A percentile compares a stretch with the other conserved stretches of the same genome.
Evolutionary conservation across 2,113 vertebrate genomes (phyloP).

Genomic region (Sturnira hondurensis): DNA sequence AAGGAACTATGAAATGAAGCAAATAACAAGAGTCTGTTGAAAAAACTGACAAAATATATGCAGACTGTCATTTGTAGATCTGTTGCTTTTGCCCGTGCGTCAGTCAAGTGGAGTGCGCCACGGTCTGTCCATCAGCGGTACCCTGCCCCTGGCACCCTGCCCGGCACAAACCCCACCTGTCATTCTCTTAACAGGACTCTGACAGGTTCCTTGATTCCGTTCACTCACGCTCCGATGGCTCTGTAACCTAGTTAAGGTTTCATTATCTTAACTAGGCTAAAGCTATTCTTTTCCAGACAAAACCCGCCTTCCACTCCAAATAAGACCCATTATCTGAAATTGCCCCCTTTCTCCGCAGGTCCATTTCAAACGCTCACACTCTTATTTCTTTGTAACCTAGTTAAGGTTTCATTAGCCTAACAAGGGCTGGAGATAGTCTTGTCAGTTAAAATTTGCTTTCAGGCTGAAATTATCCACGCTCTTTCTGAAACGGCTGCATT

Average conservation of each 20-base stretch:
- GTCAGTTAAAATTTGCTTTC: conserved; percentile 65
- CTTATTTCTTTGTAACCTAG: conserved; percentile 29
- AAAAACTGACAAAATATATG: background rate
- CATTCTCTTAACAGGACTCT: background rate
- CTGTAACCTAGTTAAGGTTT: conserved; percentile 58
- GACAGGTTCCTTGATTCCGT: background rate
- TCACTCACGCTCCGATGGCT: background rate
- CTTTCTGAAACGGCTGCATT: conserved; percentile 52
- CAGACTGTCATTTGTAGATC: background rate
- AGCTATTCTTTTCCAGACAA: conserved; percentile 47
- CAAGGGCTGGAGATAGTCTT: conserved; percentile 62
- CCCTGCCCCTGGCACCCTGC: background rate
- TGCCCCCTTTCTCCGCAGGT: conserved; percentile 26
- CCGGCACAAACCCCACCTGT: background rate
- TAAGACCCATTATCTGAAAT: conserved; percentile 25
- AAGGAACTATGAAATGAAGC: conserved; percentile 1
- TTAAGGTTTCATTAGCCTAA: conserved; percentile 63
- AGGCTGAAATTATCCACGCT: conserved; percentile 54
- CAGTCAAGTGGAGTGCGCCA: background rate
- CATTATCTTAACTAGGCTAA: conserved; percentile 57
- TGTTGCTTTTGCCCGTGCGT: background rate
- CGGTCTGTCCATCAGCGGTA: background rate
- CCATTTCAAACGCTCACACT: conserved; percentile 26
- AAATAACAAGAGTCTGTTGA: background rate
- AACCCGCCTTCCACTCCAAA: conserved; percentile 34